These are phyloP conservation scores for Cecropterus lyciades DNA, from an alignment of 1,140 invertebrate genomes.

Conservation along the genomic window DNA sequence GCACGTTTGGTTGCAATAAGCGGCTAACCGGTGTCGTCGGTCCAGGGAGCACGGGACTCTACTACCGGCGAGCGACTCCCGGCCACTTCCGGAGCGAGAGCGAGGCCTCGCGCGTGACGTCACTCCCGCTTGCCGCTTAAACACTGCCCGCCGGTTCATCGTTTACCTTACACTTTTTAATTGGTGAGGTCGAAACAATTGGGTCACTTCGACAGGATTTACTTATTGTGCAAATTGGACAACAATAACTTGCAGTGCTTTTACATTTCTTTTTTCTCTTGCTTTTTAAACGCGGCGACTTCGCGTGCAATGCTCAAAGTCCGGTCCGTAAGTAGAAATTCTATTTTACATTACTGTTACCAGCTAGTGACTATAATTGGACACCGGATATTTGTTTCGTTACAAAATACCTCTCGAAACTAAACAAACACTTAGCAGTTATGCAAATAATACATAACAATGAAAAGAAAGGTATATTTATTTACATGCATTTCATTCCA, in stretches of 20 bases:
- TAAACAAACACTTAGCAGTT: too few relatives aligned
- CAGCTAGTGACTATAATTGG: too few relatives aligned
- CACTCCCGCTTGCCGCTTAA: conserved; percentile 57
- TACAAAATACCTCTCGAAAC: too few relatives aligned
- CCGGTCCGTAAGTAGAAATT: not conserved
- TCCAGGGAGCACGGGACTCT: conserved; percentile 67
- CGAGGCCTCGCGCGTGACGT: conserved; percentile 57
- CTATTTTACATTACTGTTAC: too few relatives aligned
- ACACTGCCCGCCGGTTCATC: conserved; percentile 53
- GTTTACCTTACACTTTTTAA: conserved; percentile 81
- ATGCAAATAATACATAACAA: too few relatives aligned
- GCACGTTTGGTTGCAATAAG: conserved; percentile 71
- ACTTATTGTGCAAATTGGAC: conserved; percentile 57
- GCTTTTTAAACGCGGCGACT: not conserved
- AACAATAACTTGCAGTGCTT: conserved; percentile 39
- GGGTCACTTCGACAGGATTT: conserved; percentile 70
- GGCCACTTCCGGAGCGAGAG: conserved; percentile 66
- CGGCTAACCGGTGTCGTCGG: conserved; percentile 64
- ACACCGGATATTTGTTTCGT: too few relatives aligned
- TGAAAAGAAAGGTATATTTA: too few relatives aligned
- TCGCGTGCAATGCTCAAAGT: not conserved
- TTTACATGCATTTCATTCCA: too few relatives aligned
- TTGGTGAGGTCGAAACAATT: conserved; percentile 80
- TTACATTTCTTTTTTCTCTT: conserved; percentile 9
- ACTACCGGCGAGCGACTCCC: conserved; percentile 58